phyloP scores from a whole-genome alignment of 2,797 vertebrate species.

The Coreius guichenoti region DNA sequence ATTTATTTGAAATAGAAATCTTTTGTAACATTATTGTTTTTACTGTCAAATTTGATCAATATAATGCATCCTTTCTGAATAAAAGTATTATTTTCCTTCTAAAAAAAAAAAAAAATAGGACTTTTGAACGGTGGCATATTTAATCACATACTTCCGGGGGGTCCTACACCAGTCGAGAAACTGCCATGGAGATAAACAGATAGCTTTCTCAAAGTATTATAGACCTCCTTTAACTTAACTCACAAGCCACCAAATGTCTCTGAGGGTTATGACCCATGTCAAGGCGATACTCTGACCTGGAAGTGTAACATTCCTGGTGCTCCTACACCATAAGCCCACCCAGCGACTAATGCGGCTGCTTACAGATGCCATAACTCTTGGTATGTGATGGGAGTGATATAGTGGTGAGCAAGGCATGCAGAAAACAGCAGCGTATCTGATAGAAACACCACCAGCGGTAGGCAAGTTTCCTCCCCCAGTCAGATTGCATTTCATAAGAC shows the following conservation, averaged over 20 bases:
- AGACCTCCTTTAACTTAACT: conserved; percentile 12
- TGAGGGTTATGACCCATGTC: conserved; percentile 23
- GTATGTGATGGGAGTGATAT: conserved; percentile 42
- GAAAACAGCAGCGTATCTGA: conserved; percentile 46
- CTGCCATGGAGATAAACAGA: neutral
- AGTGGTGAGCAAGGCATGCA: conserved; percentile 37
- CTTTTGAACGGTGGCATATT: no score
- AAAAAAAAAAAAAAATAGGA: no score
- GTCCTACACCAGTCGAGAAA: neutral
- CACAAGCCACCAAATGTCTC: neutral
- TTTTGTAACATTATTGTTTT: neutral
- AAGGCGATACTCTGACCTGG: conserved; percentile 31
- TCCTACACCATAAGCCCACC: conserved; percentile 42
- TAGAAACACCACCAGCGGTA: conserved; percentile 15
- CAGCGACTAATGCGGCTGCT: conserved; percentile 14
- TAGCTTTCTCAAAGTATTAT: conserved; percentile 2
- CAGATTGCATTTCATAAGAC: conserved; percentile 43
- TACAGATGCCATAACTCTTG: conserved; percentile 42
- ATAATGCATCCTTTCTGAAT: neutral
- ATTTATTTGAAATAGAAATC: neutral
- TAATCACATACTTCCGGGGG: neutral
- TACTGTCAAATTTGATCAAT: no score
- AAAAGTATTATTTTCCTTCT: no score
- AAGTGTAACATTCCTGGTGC: conserved; percentile 49
- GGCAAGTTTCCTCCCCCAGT: conserved; percentile 37